Conservation (phyloP, 2,797 vertebrate species). For the Hapalemur alaotrensis region DNA sequence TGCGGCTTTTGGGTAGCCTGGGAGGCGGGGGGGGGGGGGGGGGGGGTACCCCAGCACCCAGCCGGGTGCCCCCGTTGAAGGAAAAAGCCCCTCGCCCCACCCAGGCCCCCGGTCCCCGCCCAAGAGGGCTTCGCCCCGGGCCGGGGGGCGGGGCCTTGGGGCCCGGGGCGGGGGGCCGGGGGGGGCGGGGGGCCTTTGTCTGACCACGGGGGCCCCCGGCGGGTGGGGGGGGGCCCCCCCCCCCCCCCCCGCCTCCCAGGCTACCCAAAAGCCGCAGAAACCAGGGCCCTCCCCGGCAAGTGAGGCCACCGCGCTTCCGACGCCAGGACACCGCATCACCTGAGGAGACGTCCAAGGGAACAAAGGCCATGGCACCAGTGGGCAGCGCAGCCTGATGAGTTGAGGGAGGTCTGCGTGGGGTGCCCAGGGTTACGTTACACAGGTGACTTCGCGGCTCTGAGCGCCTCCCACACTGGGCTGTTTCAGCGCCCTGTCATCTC, state of each 20-base stretch:
- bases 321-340: background rate
- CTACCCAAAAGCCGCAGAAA: background rate
- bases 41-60: too few species aligned
- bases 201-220: too few species aligned
- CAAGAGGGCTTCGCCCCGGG: too few species aligned
- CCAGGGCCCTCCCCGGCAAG: background rate
- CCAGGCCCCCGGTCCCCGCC: too few species aligned
- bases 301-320: background rate
- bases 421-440: background rate
- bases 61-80: too few species aligned
- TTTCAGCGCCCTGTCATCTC: fast-evolving
- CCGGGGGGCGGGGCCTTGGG: too few species aligned
- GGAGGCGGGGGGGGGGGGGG: too few species aligned
- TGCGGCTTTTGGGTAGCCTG: too few species aligned
- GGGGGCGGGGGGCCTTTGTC: too few species aligned
- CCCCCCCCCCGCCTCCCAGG: background rate
- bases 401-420: background rate
- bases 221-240: too few species aligned
- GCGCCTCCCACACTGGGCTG: background rate
- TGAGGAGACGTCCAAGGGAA: background rate
- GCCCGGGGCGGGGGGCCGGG: too few species aligned
- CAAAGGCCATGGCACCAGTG: background rate
- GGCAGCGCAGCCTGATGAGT: background rate
- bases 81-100: too few species aligned
- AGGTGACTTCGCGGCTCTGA: fast-evolving